Conservation (phyloP, 2,113 vertebrate genomes). For the Mionectes macconnelli region DNA sequence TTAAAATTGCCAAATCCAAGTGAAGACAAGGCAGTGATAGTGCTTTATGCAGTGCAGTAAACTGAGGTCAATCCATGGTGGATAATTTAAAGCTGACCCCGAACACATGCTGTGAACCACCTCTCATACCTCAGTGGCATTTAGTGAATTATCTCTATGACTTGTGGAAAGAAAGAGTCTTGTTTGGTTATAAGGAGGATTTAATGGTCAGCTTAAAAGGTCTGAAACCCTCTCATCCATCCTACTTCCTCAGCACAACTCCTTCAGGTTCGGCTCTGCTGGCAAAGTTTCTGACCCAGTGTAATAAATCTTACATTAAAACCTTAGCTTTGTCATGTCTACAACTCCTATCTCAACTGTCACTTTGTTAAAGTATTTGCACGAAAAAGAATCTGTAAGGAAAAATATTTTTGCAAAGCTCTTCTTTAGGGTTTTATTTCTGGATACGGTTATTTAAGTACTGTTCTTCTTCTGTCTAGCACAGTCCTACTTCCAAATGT, state of each 20-base stretch:
- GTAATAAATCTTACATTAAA: not conserved
- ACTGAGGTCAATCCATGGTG: not conserved
- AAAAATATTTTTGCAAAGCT: not conserved
- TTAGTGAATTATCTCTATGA: conserved; percentile 8
- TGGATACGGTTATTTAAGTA: not conserved
- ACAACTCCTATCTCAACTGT: not conserved
- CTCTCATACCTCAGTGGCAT: not conserved
- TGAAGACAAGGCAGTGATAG: not conserved
- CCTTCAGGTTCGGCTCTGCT: not conserved
- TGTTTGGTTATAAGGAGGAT: not conserved
- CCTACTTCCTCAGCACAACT: not conserved
- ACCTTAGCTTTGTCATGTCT: not conserved
- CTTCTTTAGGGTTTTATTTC: not conserved
- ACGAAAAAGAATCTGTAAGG: not conserved
- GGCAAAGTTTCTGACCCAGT: not conserved
- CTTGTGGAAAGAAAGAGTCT: not conserved
- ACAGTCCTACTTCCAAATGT: not conserved
- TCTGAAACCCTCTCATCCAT: conserved; percentile 4
- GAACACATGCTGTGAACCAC: not conserved
- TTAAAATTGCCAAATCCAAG: not conserved
- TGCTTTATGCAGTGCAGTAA: not conserved
- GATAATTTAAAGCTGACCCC: not conserved
- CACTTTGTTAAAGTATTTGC: not conserved
- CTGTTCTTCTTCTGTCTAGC: not conserved
- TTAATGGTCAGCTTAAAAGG: conserved; percentile 15